Evolutionary conservation across 2,113 vertebrate species (phyloP).

Genomic region (Alosa alosa): DNA sequence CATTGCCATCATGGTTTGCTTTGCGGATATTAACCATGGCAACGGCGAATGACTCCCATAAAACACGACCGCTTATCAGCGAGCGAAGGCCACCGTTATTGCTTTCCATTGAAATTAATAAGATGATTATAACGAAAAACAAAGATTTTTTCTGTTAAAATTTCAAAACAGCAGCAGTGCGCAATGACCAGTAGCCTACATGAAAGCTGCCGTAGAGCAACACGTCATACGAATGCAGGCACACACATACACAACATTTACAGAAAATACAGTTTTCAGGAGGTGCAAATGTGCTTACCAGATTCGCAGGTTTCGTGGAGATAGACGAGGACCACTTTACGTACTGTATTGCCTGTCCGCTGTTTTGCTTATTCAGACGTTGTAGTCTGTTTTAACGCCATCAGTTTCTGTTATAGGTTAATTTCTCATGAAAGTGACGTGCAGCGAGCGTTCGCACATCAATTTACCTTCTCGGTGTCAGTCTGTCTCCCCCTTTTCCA

Average conservation of each 20-base stretch:
- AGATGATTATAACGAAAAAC: conserved; percentile 10
- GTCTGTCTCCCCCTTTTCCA: conserved; percentile 66
- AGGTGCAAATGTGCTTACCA: conserved; percentile 62
- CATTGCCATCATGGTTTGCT: conserved; percentile 39
- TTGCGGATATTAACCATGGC: conserved; percentile 42
- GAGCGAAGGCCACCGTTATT: conserved; percentile 58
- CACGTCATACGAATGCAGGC: conserved; percentile 52
- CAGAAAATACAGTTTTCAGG: conserved; percentile 42
- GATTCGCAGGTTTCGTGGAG: conserved; percentile 51
- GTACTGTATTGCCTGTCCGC: conserved; percentile 41
- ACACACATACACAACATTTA: conserved; percentile 48
- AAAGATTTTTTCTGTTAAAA: background rate
- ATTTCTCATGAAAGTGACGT: conserved; percentile 65
- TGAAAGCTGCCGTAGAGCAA: conserved; percentile 65
- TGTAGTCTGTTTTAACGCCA: conserved; percentile 56
- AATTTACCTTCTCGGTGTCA: conserved; percentile 66
- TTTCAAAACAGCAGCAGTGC: conserved; percentile 62
- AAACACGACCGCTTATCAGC: conserved; percentile 64
- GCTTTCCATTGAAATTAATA: conserved; percentile 15
- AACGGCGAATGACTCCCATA: conserved; percentile 34
- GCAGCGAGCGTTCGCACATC: conserved; percentile 65
- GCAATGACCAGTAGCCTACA: conserved; percentile 62
- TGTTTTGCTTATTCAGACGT: conserved; percentile 44
- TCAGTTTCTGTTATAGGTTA: conserved; percentile 59
- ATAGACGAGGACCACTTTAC: conserved; percentile 19